phyloP scores from a whole-genome alignment of 2,113 vertebrate genomes.

The Noturus placidus region DNA sequence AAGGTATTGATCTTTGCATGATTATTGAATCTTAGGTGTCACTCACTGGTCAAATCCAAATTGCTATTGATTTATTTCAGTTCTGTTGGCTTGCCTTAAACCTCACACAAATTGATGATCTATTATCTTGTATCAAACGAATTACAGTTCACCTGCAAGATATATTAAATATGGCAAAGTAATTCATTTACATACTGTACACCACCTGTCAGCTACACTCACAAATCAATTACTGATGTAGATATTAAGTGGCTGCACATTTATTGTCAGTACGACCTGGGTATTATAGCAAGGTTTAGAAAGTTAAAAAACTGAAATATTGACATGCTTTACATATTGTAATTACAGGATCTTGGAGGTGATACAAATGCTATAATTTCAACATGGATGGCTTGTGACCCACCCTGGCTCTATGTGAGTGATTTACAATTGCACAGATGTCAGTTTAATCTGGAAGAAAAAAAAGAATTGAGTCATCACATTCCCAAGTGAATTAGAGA shows the following conservation, averaged over 20 bases:
- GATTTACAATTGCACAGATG: not conserved
- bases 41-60: conserved; percentile 8
- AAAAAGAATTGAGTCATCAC: not conserved
- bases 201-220: conserved; percentile 5
- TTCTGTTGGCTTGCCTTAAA: not conserved
- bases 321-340: not conserved
- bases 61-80: conserved; percentile 33
- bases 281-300: not conserved
- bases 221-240: not conserved
- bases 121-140: conserved; percentile 3
- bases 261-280: not conserved
- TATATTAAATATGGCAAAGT: not conserved
- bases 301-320: too few species aligned
- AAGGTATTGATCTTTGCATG: conserved; percentile 31
- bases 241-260: not conserved
- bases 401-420: not conserved
- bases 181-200: not conserved
- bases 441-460: not conserved
- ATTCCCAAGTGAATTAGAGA: not conserved
- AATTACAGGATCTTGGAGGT: not conserved
- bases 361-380: not conserved
- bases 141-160: not conserved
- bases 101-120: not conserved
- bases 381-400: not conserved
- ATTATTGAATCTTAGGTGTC: conserved; percentile 25